Base-by-base conservation (phyloP, 2,888 invertebrate genomes). In the Euplagia quadripunctaria region DNA sequence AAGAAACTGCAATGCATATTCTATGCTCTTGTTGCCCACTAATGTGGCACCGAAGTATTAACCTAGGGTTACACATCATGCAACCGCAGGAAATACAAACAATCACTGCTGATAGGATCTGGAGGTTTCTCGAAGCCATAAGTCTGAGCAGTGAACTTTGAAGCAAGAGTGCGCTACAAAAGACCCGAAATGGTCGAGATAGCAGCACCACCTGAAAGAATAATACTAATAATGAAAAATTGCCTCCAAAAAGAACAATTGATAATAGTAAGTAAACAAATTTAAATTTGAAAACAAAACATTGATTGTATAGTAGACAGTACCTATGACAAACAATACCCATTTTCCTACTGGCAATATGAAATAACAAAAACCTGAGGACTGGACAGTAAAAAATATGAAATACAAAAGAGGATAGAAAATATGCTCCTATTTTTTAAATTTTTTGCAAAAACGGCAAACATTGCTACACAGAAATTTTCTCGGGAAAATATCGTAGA, bases 401-500 rank as follows among this genome's bases (percentile, higher is more conserved):
- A 61, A 61, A 61, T 20, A 61, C 61, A 61, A 61, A 61, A 61
- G 43, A 46, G 61, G 31, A 66, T n/a, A 51, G 16, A 51, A 31
- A 64, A 31, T 31, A 65, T 49, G 16, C 31, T 66, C 31, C 31
- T 31, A 20, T 49, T 31, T 49, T 49, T 31, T 16, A 31, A 31
- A 16, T 66, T 66, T 66, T 66, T 31, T 8, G 1, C 4, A 31
- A 66, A 66, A 51, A 46, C 6, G 4, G 9, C 31, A 51, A 43
- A 51, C n/a, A 66, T 66, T 41, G 46, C 58, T 17, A 42, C 42
- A 61, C 61, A 49, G 49, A 49, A 61, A 71, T 61, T 67, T 51
- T 67, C 49, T 68, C 17, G 61, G 49, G 17, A 65, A 58, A 67
- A 65, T 70, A 20, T 9, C 20, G 55, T n/a, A 61, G n/a, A 66